phyloP scores from a whole-genome alignment of 2,797 vertebrate species.

The Fistularia commersonii region DNA sequence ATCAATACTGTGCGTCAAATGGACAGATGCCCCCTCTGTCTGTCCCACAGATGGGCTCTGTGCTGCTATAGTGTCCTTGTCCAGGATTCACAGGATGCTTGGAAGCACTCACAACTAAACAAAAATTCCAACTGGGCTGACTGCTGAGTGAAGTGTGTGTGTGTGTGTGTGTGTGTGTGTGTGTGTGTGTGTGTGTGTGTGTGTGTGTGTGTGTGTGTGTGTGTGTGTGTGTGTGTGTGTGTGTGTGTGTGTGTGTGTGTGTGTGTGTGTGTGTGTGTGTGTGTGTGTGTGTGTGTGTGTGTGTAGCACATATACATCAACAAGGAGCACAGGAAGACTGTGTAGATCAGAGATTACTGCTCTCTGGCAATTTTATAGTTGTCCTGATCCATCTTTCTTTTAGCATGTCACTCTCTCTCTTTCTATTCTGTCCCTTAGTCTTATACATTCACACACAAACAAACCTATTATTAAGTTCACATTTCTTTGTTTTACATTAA shows the following conservation, averaged over 20 bases:
- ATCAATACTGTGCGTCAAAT: constrained; percentile 34
- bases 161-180: constrained; percentile 9
- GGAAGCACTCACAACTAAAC: constrained; percentile 40
- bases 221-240: constrained; percentile 13
- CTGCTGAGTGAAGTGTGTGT: constrained; percentile 13
- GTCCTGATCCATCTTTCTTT: background rate
- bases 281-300: constrained; percentile 4
- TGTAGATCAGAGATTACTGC: no score
- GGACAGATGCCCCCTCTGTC: constrained; percentile 57
- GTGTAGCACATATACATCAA: background rate
- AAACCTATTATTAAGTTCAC: no score
- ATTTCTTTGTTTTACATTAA: no score
- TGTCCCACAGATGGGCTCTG: constrained; percentile 63
- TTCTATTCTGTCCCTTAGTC: no score
- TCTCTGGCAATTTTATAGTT: no score
- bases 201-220: constrained; percentile 3
- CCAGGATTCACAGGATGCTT: constrained; percentile 61
- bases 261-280: background rate
- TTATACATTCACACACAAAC: background rate
- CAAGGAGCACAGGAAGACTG: no score
- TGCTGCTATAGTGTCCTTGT: constrained; percentile 47
- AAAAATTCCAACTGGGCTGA: constrained; percentile 45
- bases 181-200: constrained; percentile 6
- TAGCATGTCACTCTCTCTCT: background rate
- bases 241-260: background rate